phyloP scores from a whole-genome alignment of 2,888 invertebrate species.

The Meteorus colon region DNA sequence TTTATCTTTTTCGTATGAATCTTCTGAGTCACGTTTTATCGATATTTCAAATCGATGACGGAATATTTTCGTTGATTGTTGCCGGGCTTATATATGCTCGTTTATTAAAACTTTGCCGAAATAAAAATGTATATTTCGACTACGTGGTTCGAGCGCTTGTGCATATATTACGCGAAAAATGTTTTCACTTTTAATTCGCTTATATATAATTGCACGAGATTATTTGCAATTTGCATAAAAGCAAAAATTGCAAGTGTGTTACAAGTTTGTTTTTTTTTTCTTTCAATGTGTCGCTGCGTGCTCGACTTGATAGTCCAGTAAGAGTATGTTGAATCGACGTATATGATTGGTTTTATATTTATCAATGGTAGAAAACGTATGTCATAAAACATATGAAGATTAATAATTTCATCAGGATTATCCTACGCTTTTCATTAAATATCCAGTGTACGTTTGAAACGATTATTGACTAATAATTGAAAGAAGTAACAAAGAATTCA shows the following conservation, averaged over 20 bases:
- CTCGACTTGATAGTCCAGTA: constrained; percentile 37
- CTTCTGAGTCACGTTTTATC: constrained; percentile 19
- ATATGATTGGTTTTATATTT: constrained; percentile 16
- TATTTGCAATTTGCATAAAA: constrained; percentile 13
- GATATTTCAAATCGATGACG: constrained; percentile 41
- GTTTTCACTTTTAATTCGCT: not conserved
- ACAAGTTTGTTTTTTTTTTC: not conserved
- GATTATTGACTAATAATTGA: not conserved
- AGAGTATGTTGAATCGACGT: constrained; percentile 21
- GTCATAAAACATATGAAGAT: not conserved
- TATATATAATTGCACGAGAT: constrained; percentile 7
- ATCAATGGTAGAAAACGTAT: constrained; percentile 18
- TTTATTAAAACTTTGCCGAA: not conserved
- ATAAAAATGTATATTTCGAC: constrained; percentile 25
- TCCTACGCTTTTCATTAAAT: constrained; percentile 11
- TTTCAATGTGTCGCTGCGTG: constrained; percentile 34
- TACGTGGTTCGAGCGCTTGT: constrained; percentile 8
- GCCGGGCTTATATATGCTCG: constrained; percentile 21
- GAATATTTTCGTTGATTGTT: constrained; percentile 42
- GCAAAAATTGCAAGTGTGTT: constrained; percentile 5
- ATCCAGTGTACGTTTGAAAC: not conserved
- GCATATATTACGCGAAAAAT: not conserved
- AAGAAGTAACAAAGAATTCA: not conserved
- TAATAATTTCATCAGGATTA: constrained; percentile 35
- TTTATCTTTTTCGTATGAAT: not conserved